These are phyloP conservation scores for Agelaius tricolor DNA, from an alignment of 2,113 vertebrate genomes.

Conservation along the genomic window DNA sequence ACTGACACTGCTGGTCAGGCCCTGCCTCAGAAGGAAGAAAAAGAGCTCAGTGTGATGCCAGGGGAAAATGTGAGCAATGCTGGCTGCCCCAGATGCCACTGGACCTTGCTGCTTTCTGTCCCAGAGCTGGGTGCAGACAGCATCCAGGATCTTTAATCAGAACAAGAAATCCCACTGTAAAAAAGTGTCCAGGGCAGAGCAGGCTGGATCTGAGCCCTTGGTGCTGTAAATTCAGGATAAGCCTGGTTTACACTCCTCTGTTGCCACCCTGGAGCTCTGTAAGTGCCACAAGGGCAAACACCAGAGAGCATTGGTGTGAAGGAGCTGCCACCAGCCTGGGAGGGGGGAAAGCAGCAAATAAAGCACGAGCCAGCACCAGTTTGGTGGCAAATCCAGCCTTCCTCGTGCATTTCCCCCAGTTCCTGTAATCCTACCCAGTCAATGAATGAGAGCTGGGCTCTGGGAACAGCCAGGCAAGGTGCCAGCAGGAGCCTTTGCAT, in stretches of 20 bases:
- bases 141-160: background rate
- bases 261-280: rapidly evolving
- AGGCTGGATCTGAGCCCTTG: background rate
- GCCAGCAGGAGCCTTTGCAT: background rate
- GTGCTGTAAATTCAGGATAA: background rate
- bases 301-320: rapidly evolving
- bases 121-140: rapidly evolving
- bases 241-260: background rate
- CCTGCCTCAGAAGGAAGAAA: background rate
- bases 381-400: conserved; percentile 6
- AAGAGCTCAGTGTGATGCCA: background rate
- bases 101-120: background rate
- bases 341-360: conserved; percentile 1
- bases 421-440: conserved; percentile 68
- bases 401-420: background rate
- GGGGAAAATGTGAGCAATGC: rapidly evolving
- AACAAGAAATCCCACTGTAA: background rate
- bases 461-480: background rate
- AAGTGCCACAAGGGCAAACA: background rate
- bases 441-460: conserved; percentile 40
- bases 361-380: background rate
- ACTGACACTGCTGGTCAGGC: background rate
- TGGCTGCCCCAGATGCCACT: rapidly evolving
- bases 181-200: background rate
- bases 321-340: background rate